A percentile compares a stretch with the other conserved stretches of the same genome.
Evolutionary conservation across 2,888 invertebrate species (phyloP).

Genomic region (Eulithis testata): DNA sequence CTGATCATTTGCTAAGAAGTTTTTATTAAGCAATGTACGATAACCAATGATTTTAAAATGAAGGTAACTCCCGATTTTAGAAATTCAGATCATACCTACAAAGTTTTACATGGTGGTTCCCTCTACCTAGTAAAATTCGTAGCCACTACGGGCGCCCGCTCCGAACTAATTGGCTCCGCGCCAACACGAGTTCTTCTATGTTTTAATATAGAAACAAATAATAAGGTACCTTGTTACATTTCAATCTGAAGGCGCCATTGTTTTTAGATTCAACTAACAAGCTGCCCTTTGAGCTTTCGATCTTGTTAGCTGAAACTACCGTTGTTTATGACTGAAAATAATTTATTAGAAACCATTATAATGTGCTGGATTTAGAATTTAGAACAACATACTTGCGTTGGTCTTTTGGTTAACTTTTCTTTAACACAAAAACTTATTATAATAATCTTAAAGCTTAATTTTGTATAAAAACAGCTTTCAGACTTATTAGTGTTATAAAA

Average conservation of each 20-base stretch:
- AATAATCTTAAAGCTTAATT: too few species aligned
- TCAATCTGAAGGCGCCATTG: slow-evolving; percentile 69
- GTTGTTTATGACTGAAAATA: slow-evolving; percentile 52
- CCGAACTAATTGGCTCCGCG: slow-evolving; percentile 63
- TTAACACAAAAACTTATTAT: too few species aligned
- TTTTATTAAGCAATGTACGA: too few species aligned
- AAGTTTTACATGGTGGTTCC: neutral
- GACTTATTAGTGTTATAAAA: too few species aligned
- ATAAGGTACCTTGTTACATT: slow-evolving; percentile 70
- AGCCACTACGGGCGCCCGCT: slow-evolving; percentile 27
- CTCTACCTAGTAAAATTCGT: slow-evolving; percentile 23
- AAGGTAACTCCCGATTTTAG: too few species aligned
- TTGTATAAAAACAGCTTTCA: neutral
- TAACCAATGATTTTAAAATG: too few species aligned
- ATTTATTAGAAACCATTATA: slow-evolving; percentile 36
- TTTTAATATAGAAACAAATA: slow-evolving; percentile 72
- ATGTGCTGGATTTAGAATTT: slow-evolving; percentile 16
- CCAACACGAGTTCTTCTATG: slow-evolving; percentile 61
- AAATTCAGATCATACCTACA: too few species aligned
- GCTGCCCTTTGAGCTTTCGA: slow-evolving; percentile 52
- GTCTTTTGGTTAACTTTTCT: neutral
- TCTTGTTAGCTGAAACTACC: slow-evolving; percentile 52
- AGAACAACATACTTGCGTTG: slow-evolving; percentile 10
- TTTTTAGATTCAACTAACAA: slow-evolving; percentile 57
- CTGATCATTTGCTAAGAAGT: too few species aligned